Conservation (phyloP, 92 coral and sea anemone genomes). For the Porites lobata region DNA sequence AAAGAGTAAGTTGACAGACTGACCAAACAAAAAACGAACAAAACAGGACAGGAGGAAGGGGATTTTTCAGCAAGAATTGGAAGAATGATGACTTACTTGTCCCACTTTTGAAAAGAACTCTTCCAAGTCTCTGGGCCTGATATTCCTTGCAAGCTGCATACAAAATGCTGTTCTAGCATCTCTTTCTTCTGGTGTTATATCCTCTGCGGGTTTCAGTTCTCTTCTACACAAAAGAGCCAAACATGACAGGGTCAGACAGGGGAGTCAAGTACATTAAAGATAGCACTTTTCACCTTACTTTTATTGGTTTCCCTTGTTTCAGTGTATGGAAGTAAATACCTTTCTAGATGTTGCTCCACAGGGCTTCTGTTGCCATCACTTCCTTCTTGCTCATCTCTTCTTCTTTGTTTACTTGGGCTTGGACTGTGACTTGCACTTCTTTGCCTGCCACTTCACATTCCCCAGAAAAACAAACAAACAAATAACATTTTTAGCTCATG, state of each 20-base stretch:
- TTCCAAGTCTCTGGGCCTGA: slow-evolving; percentile 95
- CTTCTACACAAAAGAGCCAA: slow-evolving; percentile 4
- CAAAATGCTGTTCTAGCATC: slow-evolving; percentile 98
- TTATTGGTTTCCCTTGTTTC: too few relatives aligned
- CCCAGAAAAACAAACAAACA: background rate
- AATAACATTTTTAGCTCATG: background rate
- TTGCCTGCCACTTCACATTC: slow-evolving; percentile 41
- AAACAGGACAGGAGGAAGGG: too few relatives aligned
- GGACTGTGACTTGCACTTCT: slow-evolving; percentile 80
- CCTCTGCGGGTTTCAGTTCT: slow-evolving; percentile 64
- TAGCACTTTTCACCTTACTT: too few relatives aligned
- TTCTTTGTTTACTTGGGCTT: slow-evolving; percentile 48
- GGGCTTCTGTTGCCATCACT: slow-evolving; percentile 39
- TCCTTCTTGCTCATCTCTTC: slow-evolving; percentile 31
- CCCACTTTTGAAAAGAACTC: slow-evolving; percentile 99
- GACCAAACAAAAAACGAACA: background rate
- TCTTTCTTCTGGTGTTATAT: slow-evolving; percentile 87
- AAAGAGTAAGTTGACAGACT: background rate
- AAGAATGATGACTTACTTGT: slow-evolving; percentile 65
- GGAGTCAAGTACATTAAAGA: too few relatives aligned
- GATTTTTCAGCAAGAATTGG: background rate
- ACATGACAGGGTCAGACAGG: background rate
- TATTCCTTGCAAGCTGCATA: slow-evolving; percentile 99
- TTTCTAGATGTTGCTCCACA: slow-evolving; percentile 61
- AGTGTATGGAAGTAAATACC: slow-evolving; percentile 11